Base-by-base conservation (phyloP, 2,888 invertebrate species). In the Agrotis segetum region DNA sequence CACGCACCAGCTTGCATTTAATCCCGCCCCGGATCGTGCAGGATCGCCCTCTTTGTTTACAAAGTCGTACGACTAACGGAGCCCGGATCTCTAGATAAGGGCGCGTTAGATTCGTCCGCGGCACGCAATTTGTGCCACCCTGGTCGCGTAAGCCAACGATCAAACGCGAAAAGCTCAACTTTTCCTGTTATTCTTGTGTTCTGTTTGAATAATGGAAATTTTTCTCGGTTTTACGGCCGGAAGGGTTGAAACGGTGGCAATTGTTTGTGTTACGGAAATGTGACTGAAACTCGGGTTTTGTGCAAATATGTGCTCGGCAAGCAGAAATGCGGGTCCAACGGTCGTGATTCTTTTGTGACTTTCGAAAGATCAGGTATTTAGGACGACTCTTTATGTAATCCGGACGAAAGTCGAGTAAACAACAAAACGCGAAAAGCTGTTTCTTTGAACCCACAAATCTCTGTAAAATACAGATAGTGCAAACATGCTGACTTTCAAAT, bases 191-290 rank as follows among this genome's bases (percentile, higher is more conserved):
- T 82, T 77, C 65, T 62, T 71, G 64, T 69, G 69, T 82, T 71
- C 62, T 70, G 81, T 84, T 82, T 83, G 77, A 80, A 80, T 83
- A 82, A 82, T 83, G 77, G 77, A 82, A 53, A 29, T 80, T 79
- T 83, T 82, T 80, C 77, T 68, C 66, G 67, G 68, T 70, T 83
- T 76, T 71, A 83, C 70, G 67, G 76, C 64, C 67, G 44, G 68
- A 76, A 83, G 81, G 81, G 83, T 73, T 80, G 81, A 49, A 67
- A 61, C 69, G 52, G 53, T 46, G 56, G 73, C 73, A 77, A 80
- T 80, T 82, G 81, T 82, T 82, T 83, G 81, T 77, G 66, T 80
- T 64, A 73, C 70, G 76, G 72, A 79, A 83, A 70, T 82, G 79
- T 69, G 74, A 76, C 80, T 83, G 66, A 70, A 72, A 81, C 71